phyloP scores from a whole-genome alignment of 2,113 vertebrate species.

The Melanocharis versteri region DNA sequence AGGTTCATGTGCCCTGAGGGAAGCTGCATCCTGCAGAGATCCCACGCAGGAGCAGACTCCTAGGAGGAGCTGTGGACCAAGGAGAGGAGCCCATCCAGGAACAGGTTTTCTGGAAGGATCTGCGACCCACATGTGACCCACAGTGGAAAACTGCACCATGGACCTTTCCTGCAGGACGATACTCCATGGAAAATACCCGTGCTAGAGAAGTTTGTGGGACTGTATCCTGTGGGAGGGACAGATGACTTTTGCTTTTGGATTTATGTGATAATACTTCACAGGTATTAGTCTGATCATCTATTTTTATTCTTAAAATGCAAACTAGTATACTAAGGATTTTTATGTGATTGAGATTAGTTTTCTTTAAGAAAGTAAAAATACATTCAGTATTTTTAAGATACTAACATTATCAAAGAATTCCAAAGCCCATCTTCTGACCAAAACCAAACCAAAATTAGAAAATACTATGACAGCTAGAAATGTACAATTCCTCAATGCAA shows the following conservation, averaged over 20 bases:
- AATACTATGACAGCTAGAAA: not conserved
- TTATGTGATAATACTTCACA: not conserved
- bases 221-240: not conserved
- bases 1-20: not conserved
- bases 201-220: not conserved
- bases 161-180: not conserved
- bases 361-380: not conserved
- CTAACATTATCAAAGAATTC: not conserved
- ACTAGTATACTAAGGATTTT: not conserved
- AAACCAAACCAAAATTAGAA: not conserved
- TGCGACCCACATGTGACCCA: not conserved
- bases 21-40: not conserved
- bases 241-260: not conserved
- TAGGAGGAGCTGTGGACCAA: not conserved
- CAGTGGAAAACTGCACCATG: not conserved
- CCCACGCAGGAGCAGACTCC: too few species aligned
- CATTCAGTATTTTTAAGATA: not conserved
- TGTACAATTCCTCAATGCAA: not conserved
- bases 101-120: not conserved
- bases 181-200: rapidly evolving
- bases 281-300: not conserved
- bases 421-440: not conserved
- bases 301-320: not conserved
- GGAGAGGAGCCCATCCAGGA: not conserved
- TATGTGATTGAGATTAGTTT: not conserved